A percentile compares a stretch with the other conserved stretches of the same genome.
Evolutionary conservation across 2,888 invertebrate species (phyloP).

Genomic region (Plagodis pulveraria): DNA sequence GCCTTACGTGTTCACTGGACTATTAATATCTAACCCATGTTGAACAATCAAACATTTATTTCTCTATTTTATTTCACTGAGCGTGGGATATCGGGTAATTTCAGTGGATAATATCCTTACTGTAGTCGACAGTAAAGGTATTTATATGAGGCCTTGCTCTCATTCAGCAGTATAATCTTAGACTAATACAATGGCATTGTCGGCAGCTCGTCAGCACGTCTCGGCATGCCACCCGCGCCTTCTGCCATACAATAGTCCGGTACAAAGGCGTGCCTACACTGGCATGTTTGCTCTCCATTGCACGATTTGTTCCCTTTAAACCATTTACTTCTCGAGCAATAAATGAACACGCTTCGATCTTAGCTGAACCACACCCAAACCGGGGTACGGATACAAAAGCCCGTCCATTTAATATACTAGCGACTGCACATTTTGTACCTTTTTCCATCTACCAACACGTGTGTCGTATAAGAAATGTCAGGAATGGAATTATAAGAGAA

Average conservation of each 20-base stretch:
- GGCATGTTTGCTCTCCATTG: conserved; percentile 39
- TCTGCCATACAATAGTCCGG: conserved; percentile 38
- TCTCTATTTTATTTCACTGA: conserved; percentile 1
- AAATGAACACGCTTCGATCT: conserved; percentile 6
- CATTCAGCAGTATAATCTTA: conserved; percentile 21
- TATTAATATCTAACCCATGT: too few relatives aligned
- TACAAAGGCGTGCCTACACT: conserved; percentile 51
- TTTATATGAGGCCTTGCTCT: conserved; percentile 25
- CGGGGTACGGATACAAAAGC: conserved; percentile 6
- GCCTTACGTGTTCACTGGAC: too few relatives aligned
- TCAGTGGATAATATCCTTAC: conserved; percentile 7
- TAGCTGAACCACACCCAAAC: conserved; percentile 1
- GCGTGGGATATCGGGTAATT: conserved; percentile 8
- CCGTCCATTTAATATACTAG: too few relatives aligned
- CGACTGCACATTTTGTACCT: too few relatives aligned
- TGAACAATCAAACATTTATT: neutral
- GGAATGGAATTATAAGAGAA: too few relatives aligned
- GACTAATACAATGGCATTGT: conserved; percentile 26
- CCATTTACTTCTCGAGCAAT: conserved; percentile 31
- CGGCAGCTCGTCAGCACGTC: conserved; percentile 17
- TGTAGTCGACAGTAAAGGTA: conserved; percentile 17
- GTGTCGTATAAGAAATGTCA: too few relatives aligned
- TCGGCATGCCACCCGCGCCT: conserved; percentile 42
- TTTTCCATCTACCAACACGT: too few relatives aligned
- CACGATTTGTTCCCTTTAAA: conserved; percentile 44